A percentile compares a stretch with the other conserved stretches of the same genome.
Evolutionary conservation across 2,888 invertebrate species (phyloP).

Genomic region (Drosophila pseudotakahashii): DNA sequence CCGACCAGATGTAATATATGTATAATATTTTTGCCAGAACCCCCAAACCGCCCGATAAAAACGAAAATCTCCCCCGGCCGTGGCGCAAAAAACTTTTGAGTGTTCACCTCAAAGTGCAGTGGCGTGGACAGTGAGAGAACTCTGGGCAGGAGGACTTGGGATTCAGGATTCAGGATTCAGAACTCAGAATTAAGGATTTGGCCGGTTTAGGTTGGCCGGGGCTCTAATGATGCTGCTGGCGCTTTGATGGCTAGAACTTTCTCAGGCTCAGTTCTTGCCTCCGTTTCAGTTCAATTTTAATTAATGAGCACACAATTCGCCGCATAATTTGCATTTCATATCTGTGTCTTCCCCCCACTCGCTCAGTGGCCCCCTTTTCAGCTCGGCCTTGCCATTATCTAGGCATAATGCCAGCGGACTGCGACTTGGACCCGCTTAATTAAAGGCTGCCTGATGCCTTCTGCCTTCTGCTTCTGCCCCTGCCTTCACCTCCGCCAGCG

Average conservation of each 20-base stretch:
- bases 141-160: slow-evolving; percentile 39
- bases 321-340: slow-evolving; percentile 71
- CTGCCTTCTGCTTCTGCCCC: slow-evolving; percentile 3
- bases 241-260: slow-evolving; percentile 4
- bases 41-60: neutral
- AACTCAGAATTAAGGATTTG: slow-evolving; percentile 1
- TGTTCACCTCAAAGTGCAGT: slow-evolving; percentile 78
- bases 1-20: slow-evolving; percentile 51
- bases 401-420: slow-evolving; percentile 65
- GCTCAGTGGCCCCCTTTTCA: slow-evolving; percentile 7
- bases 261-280: slow-evolving; percentile 33
- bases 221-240: slow-evolving; percentile 36
- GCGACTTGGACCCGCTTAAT: slow-evolving; percentile 72
- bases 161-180: neutral
- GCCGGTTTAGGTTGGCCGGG: slow-evolving; percentile 20
- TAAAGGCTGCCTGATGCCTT: slow-evolving; percentile 43
- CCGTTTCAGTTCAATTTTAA: slow-evolving; percentile 76
- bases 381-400: slow-evolving; percentile 69
- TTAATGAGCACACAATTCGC: slow-evolving; percentile 77
- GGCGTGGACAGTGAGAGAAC: slow-evolving; percentile 69
- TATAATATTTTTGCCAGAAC: slow-evolving; percentile 38
- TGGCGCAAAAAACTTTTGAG: slow-evolving; percentile 64
- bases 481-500: slow-evolving; percentile 14
- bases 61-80: slow-evolving; percentile 4
- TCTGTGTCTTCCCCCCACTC: slow-evolving; percentile 3